Base-by-base conservation (phyloP, 2,113 vertebrate genomes). In the Istiophorus platypterus region DNA sequence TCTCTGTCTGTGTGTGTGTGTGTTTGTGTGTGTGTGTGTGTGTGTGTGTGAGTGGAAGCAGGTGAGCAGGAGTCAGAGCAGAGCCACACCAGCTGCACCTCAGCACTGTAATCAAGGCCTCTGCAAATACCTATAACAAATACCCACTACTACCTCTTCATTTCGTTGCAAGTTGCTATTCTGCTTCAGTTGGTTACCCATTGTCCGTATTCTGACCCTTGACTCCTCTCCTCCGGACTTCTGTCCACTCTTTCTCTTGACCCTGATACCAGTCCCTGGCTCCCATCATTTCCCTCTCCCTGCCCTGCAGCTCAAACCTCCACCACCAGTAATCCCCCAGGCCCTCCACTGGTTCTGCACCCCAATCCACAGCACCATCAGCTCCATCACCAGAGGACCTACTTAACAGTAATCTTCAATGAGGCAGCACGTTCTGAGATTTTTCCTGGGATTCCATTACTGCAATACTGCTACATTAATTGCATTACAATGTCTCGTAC, bases 401-500 rank as follows among this genome's bases (percentile, higher is more conserved):
- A 14, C 5, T 14, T 27, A 57, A 13, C 4, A 15, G 5, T 2
- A 11, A 56, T 45, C 39, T 61, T 24, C 22, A 29, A 13, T 41
- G 18, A 59, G 10, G 22, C 22, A 27, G 24, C 8, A 14, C 29
- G 58, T 64, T 27, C 26, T 34, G n/a, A 76, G 14, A 1, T 20
- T 20, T 26, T 45, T 24, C 29, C 59, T 17, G 2, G 18, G 10
- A n/a, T 24, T 5, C 0, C 59, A 42, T 61, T 56, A n/a, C 3
- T 51, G 7, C 26, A 12, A 0, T 26, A 18, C 17, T 49, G 47
- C 29, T 62, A 37, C 26, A 59, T 64, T 20, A 14, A 77, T 37
- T 79, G 70, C 27, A 41, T 72, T 66, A 17, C 15, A 78, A 29
- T 31, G 39, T 34, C n/a, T 42, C 72, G 42, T 68, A 26, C 27